Percentiles rank a stretch among this genome's conserved stretches.
Evolutionary conservation across 2,797 vertebrate species (phyloP).

Genomic region (Aplochiton taeniatus): DNA sequence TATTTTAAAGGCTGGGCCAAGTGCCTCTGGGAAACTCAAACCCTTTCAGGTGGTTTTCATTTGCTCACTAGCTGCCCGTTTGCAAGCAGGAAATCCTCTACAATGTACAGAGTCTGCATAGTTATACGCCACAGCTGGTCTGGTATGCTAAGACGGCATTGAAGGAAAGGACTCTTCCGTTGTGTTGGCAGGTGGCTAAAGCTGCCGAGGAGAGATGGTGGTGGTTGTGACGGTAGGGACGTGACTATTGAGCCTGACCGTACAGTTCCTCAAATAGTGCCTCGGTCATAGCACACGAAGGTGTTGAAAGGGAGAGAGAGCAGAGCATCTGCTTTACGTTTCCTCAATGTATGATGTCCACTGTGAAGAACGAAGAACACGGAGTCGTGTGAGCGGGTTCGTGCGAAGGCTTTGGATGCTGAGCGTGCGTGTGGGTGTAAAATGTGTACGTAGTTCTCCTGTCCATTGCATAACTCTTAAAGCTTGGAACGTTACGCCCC

Average conservation of each 20-base stretch:
- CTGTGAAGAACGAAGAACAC: too few relatives aligned
- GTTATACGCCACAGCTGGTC: too few relatives aligned
- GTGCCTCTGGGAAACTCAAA: slow-evolving; percentile 23
- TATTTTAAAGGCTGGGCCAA: slow-evolving; percentile 5
- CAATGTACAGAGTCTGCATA: too few relatives aligned
- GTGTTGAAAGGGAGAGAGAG: not conserved
- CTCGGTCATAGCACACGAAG: too few relatives aligned
- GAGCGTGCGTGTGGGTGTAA: not conserved
- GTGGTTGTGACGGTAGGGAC: too few relatives aligned
- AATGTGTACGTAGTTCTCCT: slow-evolving; percentile 13
- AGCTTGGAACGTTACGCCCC: slow-evolving; percentile 11
- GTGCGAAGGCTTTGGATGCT: not conserved
- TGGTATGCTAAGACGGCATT: not conserved
- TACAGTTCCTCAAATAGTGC: too few relatives aligned
- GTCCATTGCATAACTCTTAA: not conserved
- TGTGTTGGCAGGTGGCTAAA: too few relatives aligned
- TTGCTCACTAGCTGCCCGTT: slow-evolving; percentile 30
- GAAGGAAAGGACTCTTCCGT: not conserved
- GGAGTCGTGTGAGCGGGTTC: slow-evolving; percentile 1
- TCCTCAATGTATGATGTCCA: too few relatives aligned
- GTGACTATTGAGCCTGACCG: too few relatives aligned
- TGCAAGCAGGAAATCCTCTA: slow-evolving; percentile 37
- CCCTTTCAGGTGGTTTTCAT: slow-evolving; percentile 27
- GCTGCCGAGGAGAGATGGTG: too few relatives aligned
- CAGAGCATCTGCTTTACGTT: too few relatives aligned